These are phyloP conservation scores for Uropetala carovei DNA, from an alignment of 2,888 invertebrate genomes.

Conservation along the genomic window DNA sequence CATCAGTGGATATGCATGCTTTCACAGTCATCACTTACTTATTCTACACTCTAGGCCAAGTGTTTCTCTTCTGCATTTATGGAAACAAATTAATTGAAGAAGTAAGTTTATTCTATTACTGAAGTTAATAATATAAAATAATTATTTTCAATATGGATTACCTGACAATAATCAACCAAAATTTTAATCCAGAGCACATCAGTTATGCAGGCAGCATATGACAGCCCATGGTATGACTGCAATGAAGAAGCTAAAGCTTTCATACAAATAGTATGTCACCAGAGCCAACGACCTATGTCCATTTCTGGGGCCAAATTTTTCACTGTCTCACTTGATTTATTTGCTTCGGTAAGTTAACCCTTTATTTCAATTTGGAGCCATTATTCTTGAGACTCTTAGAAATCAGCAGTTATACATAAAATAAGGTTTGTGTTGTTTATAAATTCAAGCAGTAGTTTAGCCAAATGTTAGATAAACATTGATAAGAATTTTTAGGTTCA, in stretches of 20 bases:
- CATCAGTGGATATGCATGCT: constrained; percentile 86
- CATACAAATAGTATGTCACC: constrained; percentile 93
- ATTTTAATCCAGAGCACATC: constrained; percentile 84
- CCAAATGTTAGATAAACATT: neutral
- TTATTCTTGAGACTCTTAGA: no score
- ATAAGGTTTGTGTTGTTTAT: no score
- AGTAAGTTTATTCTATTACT: constrained; percentile 75
- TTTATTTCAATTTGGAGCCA: no score
- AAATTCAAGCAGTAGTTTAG: no score
- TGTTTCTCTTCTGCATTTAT: constrained; percentile 91
- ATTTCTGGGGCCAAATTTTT: constrained; percentile 94
- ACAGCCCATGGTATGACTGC: constrained; percentile 93
- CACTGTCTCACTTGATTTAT: constrained; percentile 90
- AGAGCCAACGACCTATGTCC: constrained; percentile 92
- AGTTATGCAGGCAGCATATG: constrained; percentile 94
- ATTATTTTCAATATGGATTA: neutral
- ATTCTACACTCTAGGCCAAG: constrained; percentile 88
- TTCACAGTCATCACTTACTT: constrained; percentile 88
- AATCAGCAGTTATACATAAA: no score
- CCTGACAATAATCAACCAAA: neutral
- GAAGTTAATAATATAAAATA: neutral
- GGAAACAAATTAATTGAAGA: constrained; percentile 92
- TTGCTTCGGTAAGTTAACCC: constrained; percentile 85
- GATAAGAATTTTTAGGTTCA: neutral
- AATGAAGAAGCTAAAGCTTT: constrained; percentile 94